Evolutionary conservation across 2,113 vertebrate species (phyloP).

Genomic region (Takifugu flavidus): DNA sequence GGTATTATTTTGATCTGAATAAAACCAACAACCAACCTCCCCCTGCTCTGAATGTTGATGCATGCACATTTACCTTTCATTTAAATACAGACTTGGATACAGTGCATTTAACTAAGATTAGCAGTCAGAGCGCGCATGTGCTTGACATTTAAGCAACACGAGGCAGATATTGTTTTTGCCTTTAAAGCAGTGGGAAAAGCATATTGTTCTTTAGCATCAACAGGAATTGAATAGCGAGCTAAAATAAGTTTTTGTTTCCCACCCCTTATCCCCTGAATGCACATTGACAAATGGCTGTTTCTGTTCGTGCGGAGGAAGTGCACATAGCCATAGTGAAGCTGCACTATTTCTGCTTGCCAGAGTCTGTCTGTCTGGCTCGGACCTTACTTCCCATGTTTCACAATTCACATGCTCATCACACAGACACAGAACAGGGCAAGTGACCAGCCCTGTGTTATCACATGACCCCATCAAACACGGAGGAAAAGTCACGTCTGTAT

Average conservation of each 20-base stretch:
- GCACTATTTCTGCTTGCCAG: conserved; percentile 63
- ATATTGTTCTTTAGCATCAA: conserved; percentile 8
- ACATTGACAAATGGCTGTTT: conserved; percentile 46
- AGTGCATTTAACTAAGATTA: not conserved
- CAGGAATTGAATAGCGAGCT: conserved; percentile 41
- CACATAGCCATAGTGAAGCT: conserved; percentile 53
- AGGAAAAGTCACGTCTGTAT: conserved; percentile 36
- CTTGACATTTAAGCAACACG: conserved; percentile 49
- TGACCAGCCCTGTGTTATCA: conserved; percentile 56
- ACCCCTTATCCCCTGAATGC: conserved; percentile 30
- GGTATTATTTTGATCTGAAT: too few species aligned
- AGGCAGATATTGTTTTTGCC: conserved; percentile 12
- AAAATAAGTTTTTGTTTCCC: conserved; percentile 54
- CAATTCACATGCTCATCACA: conserved; percentile 64
- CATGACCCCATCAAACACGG: conserved; percentile 55
- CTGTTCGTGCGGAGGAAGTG: conserved; percentile 60
- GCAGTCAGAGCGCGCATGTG: not conserved
- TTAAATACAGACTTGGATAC: not conserved
- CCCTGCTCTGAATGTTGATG: not conserved
- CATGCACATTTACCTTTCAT: not conserved
- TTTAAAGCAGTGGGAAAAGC: conserved; percentile 6
- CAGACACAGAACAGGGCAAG: conserved; percentile 57
- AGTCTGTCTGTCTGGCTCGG: conserved; percentile 60
- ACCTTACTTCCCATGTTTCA: conserved; percentile 79
- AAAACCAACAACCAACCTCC: not conserved